Evolutionary conservation across 2,113 vertebrate species (phyloP).

Genomic region (Origma solitaria): DNA sequence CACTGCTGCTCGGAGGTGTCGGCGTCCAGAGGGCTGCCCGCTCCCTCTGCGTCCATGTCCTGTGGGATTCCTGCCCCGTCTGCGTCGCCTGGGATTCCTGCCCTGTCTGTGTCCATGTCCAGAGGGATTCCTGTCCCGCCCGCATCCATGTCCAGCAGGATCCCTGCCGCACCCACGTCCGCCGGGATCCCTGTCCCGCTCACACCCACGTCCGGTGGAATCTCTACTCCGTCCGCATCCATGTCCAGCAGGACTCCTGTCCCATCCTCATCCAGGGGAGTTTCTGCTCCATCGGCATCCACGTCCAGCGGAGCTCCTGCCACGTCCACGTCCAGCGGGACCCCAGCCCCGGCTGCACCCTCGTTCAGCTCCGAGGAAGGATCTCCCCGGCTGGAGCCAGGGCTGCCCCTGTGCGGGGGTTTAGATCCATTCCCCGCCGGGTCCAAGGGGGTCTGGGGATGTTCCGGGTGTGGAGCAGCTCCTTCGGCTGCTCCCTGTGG

Average conservation of each 20-base stretch:
- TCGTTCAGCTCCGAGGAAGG: not conserved
- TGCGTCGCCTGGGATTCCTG: not conserved
- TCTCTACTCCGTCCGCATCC: not conserved
- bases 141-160: not conserved
- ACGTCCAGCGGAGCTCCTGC: not conserved
- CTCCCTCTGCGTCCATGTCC: conserved; percentile 28
- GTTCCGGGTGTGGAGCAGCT: accelerated
- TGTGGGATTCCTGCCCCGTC: not conserved
- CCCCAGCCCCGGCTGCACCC: not conserved
- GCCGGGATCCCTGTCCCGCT: not conserved
- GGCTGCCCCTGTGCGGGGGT: not conserved
- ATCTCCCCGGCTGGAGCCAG: not conserved
- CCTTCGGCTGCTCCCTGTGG: not conserved
- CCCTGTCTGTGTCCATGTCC: not conserved
- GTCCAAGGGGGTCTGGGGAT: accelerated
- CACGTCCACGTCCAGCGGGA: not conserved
- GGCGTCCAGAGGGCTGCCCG: not conserved
- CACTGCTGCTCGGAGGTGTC: not conserved
- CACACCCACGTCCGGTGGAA: not conserved
- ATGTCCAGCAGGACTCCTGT: not conserved
- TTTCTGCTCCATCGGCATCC: not conserved
- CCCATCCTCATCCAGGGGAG: not conserved
- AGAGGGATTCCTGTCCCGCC: not conserved
- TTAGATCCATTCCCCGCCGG: accelerated
- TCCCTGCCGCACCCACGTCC: not conserved